These are phyloP conservation scores for Todus mexicanus DNA, from an alignment of 2,797 vertebrate genomes.

Conservation along the genomic window DNA sequence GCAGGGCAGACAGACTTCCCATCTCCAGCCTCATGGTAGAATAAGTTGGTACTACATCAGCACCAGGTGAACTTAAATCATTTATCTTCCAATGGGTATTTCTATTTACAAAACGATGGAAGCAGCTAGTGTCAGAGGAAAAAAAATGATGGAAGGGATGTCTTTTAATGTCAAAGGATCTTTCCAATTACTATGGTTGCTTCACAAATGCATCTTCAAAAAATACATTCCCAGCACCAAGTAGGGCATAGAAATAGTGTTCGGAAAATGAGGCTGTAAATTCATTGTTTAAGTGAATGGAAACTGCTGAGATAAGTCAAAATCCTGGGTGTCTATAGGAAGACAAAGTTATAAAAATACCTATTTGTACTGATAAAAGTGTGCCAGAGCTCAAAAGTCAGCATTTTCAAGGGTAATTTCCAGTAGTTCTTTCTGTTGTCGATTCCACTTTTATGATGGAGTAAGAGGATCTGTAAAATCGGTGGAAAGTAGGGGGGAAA, in stretches of 20 bases:
- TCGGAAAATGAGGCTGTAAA: background rate
- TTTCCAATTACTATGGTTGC: background rate
- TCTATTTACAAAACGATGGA: background rate
- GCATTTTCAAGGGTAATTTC: background rate
- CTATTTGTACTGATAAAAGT: background rate
- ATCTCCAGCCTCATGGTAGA: background rate
- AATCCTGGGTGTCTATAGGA: background rate
- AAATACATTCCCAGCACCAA: background rate
- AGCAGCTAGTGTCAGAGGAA: background rate
- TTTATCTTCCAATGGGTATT: background rate
- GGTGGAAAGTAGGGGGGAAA: background rate
- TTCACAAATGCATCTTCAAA: background rate
- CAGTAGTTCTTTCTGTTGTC: background rate
- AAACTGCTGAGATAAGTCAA: background rate
- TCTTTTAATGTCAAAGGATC: background rate
- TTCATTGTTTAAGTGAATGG: background rate
- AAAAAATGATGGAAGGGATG: background rate
- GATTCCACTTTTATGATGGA: background rate
- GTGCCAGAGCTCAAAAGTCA: background rate
- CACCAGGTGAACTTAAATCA: background rate
- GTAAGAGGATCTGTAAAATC: background rate
- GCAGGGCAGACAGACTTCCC: background rate
- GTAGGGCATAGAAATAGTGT: background rate
- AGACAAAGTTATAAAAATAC: background rate
- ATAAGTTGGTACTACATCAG: background rate